Evolutionary conservation across 2,797 vertebrate genomes (phyloP), one percentile per base, ranked within the genome.

Genomic region (Danio jaintianensis): DNA sequence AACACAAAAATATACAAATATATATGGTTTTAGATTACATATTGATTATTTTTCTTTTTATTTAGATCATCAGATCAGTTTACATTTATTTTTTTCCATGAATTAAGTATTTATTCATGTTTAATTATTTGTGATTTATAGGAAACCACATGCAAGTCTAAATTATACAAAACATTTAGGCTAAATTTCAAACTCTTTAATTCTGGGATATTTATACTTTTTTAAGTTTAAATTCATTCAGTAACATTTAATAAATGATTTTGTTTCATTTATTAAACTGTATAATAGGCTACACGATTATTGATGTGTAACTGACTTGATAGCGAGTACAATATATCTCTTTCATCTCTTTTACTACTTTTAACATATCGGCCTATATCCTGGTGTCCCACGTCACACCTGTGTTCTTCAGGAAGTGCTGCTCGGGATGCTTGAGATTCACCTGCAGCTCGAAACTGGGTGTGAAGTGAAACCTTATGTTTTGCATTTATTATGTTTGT

Each of bases 391-490:
- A 61, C 64, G 55, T 48, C 66, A 59, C 66, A 22, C 66, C 66
- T 61, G n/a, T 16, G 22, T 5, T 38, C 11, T 69, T 61, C 66
- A 70, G 66, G 76, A 78, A 70, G 55, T 61, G 4, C 22, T 20
- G 5, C 52, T 13, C 63, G 7, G 0, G 63, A 47, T 59, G 43
- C 7, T 68, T 13, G 22, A 47, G 16, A 58, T 15, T 43, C 50
- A 67, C 52, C 42, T 55, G 62, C 40, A 4, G 43, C 29, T 50
- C 36, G 76, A 61, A 78, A 78, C 76, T 68, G 64, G 1, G 47
- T 58, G 52, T 11, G 22, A 59, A 59, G 50, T 11, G 4, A 4
- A 0, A 55, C 15, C 7, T 18, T 68, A 15, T 4, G 42, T 15
- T 61, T 18, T 50, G 18, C 1, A 52, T 38, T 11, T 22, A 59